These are phyloP conservation scores for Prunella strophiata DNA, from an alignment of 2,797 vertebrate species.

Conservation along the genomic window DNA sequence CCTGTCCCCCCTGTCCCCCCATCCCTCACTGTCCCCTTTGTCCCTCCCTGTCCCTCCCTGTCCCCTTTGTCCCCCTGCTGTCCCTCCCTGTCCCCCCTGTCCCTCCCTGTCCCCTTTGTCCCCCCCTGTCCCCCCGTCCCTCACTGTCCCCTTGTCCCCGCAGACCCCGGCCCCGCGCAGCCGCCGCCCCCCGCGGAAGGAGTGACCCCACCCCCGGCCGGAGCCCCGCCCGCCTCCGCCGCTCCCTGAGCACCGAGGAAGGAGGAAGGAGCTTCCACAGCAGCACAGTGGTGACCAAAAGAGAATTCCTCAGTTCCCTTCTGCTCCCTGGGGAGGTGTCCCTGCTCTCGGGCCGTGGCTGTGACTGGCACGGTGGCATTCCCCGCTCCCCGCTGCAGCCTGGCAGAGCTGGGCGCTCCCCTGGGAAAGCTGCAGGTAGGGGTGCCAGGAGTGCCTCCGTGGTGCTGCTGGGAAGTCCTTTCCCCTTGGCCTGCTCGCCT, in stretches of 20 bases:
- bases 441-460: background rate
- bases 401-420: background rate
- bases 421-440: fast-evolving
- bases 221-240: constrained; percentile 77
- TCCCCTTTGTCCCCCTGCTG: no score
- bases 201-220: constrained; percentile 81
- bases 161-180: constrained; percentile 84
- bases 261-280: constrained; percentile 47
- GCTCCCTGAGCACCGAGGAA: constrained; percentile 73
- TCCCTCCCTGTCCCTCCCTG: background rate
- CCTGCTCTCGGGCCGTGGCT: background rate
- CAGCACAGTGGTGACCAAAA: constrained; percentile 60
- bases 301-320: constrained; percentile 42
- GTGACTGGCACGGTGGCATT: background rate
- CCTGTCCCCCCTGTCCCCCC: no score
- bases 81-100: no score
- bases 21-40: fast-evolving
- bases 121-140: background rate
- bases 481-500: background rate
- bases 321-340: constrained; percentile 11
- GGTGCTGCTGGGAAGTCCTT: background rate
- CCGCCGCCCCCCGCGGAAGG: constrained; percentile 81
- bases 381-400: background rate
- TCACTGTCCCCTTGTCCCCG: background rate
- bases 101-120: no score